Conservation (phyloP, 2,888 invertebrate species). For the Rhamnusium bicolor region DNA sequence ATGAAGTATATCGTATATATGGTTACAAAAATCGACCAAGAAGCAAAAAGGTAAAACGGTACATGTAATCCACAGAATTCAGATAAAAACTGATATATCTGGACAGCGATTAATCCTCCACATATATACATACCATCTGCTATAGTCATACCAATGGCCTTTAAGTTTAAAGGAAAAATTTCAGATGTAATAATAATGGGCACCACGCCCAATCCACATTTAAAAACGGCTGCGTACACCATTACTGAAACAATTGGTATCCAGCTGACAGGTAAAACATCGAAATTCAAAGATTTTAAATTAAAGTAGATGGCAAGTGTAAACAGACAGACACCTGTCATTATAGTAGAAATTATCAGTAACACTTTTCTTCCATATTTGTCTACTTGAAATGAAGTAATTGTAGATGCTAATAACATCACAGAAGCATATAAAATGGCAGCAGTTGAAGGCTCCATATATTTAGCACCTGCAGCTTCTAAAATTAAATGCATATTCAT, state of each 20-base stretch:
- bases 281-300: conserved; percentile 59
- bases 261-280: conserved; percentile 58
- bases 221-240: conserved; percentile 63
- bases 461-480: conserved; percentile 64
- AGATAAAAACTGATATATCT: conserved; percentile 63
- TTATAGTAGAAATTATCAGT: conserved; percentile 62
- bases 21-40: conserved; percentile 61
- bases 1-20: conserved; percentile 65
- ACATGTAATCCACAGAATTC: conserved; percentile 62
- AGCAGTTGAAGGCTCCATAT: conserved; percentile 59
- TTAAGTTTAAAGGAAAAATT: conserved; percentile 68
- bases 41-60: conserved; percentile 67
- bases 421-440: conserved; percentile 67
- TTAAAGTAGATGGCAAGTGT: conserved; percentile 66
- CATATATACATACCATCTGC: conserved; percentile 66
- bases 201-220: conserved; percentile 67
- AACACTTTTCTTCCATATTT: conserved; percentile 66
- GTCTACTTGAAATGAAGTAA: conserved; percentile 64
- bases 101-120: conserved; percentile 64
- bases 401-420: conserved; percentile 65
- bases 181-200: conserved; percentile 69
- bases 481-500: conserved; percentile 69
- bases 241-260: conserved; percentile 60
- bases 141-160: conserved; percentile 69
- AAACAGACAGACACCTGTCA: conserved; percentile 64